Conservation (phyloP, 1,140 invertebrate genomes). For the Neodiprion lecontei region DNA sequence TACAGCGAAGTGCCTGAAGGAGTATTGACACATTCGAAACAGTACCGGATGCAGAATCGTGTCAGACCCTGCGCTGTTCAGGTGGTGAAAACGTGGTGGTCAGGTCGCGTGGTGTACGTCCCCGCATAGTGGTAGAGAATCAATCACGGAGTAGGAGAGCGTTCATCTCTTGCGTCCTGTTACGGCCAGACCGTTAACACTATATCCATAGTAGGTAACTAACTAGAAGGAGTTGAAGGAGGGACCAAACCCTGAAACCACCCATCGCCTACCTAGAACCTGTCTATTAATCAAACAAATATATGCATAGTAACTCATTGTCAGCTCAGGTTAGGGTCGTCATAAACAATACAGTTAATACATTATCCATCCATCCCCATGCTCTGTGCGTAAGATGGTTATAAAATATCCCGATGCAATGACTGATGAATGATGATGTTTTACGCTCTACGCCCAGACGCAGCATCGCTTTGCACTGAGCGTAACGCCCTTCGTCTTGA, state of each 20-base stretch:
- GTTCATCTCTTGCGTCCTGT: background rate
- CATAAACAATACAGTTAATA: constrained; percentile 5
- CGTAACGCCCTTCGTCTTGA: too few species aligned
- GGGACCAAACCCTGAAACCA: too few species aligned
- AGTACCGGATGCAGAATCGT: too few species aligned
- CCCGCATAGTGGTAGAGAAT: background rate
- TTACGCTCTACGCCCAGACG: too few species aligned
- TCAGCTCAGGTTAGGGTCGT: constrained; percentile 6
- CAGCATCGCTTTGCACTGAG: too few species aligned
- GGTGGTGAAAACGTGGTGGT: too few species aligned
- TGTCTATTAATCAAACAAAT: constrained; percentile 8
- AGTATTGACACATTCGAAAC: too few species aligned
- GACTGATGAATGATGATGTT: background rate
- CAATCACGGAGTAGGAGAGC: background rate
- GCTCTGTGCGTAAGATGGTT: background rate
- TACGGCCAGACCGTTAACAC: background rate
- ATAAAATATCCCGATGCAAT: background rate
- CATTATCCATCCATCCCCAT: background rate
- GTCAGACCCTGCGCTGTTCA: too few species aligned
- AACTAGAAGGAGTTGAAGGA: background rate
- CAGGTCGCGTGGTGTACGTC: background rate
- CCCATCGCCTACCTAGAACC: background rate
- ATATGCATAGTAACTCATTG: constrained; percentile 7
- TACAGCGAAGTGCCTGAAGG: too few species aligned
- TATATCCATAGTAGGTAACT: background rate